Evolutionary conservation across 2,888 invertebrate species (phyloP), one percentile per base, ranked within the genome.

Genomic region (Aporophyla nigra): DNA sequence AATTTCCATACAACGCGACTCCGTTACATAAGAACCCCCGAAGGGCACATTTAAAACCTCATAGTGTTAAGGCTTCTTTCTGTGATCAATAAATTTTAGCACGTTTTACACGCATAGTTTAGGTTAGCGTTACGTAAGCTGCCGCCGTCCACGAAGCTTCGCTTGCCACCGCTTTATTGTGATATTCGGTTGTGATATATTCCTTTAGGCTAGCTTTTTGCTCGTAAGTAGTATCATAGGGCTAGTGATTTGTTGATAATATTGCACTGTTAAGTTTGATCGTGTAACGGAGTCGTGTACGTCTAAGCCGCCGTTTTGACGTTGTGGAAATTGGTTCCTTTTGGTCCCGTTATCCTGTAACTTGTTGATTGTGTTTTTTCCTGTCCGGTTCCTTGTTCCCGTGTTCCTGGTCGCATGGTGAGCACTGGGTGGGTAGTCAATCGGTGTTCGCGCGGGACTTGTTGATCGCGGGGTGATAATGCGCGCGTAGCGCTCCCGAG

Each of bases 61-160:
- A 91, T 95, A 96, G 95, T 95, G 94, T 93, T 96, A 96, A 96
- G 95, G 96, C 96, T 96, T 96, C 79, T 93, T 93, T 95, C 96
- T 96, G 96, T 96, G 96, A 96, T 96, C 95, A 76, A 95, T 94
- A 93, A 82, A 93, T 93, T 95, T 95, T 96, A 93, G 96, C 96
- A 96, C 95, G 91, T 93, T 96, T 94, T 96, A 95, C 93, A 95
- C 91, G 91, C 91, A 90, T 95, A 94, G 93, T 91, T 54, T 94
- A 94, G 93, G 93, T 94, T 95, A 95, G 91, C 90, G 92, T 96
- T 96, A 96, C 96, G 94, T 96, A 96, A 96, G 95, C 93, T 93
- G 94, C 95, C 95, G 95, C 96, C 96, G 96, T 96, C 96, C 96
- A 96, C 95, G 90, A 94, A 96, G 96, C 96, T 96, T 96, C 92